Evolutionary conservation across 2,797 vertebrate species (phyloP).

Genomic region (Mionectes olivaceus): DNA sequence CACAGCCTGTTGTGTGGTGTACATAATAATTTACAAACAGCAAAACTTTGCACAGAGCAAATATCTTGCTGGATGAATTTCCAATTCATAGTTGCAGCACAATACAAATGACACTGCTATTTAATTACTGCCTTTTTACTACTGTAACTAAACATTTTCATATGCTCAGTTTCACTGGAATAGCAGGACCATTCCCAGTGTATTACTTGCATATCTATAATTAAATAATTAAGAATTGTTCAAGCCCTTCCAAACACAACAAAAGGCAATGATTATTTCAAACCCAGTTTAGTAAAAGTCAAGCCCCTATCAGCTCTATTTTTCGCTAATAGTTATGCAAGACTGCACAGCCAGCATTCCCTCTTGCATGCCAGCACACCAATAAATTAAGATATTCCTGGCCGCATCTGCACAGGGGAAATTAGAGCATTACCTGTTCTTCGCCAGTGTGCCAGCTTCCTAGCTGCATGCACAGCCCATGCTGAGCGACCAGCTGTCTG

Average conservation of each 20-base stretch:
- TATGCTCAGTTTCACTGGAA: conserved; percentile 81
- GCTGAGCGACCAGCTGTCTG: conserved; percentile 91
- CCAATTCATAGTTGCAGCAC: conserved; percentile 53
- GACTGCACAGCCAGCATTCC: conserved; percentile 82
- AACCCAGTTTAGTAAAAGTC: conserved; percentile 80
- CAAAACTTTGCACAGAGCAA: conserved; percentile 56
- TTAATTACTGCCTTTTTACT: conserved; percentile 81
- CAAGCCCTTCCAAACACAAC: conserved; percentile 83
- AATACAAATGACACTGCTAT: conserved; percentile 74
- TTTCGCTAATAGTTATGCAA: conserved; percentile 85
- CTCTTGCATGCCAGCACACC: conserved; percentile 87
- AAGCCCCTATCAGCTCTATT: conserved; percentile 81
- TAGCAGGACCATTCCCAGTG: conserved; percentile 81
- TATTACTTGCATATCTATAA: conserved; percentile 82
- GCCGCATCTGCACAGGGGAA: conserved; percentile 89
- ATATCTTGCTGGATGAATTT: conserved; percentile 47
- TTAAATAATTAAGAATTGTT: conserved; percentile 86
- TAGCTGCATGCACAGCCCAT: conserved; percentile 87
- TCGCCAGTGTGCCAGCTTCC: conserved; percentile 86
- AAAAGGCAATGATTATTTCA: conserved; percentile 81
- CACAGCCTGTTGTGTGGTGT: not conserved
- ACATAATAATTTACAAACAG: conserved; percentile 53
- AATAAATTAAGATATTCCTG: conserved; percentile 93
- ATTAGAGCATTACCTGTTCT: conserved; percentile 90
- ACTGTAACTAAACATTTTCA: conserved; percentile 83